Percentiles rank a stretch among this genome's conserved stretches.
Evolutionary conservation across 2,113 vertebrate genomes (phyloP).

Genomic region (Salvelinus alpinus): DNA sequence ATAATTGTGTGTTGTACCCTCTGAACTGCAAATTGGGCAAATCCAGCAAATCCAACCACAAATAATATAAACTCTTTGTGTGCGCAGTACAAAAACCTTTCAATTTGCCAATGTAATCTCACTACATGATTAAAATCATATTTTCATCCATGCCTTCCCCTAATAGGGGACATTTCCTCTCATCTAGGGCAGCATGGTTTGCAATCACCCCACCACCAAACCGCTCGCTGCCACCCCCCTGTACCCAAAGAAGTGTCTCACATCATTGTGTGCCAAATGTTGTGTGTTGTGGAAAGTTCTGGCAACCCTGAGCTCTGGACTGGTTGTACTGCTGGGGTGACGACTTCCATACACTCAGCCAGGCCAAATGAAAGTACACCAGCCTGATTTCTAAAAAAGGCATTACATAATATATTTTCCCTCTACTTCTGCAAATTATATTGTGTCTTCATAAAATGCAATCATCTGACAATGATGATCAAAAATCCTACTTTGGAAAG

Average conservation of each 20-base stretch:
- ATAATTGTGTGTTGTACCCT: neutral
- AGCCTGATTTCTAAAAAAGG: constrained; percentile 24
- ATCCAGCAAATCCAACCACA: constrained; percentile 2
- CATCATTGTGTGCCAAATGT: constrained; percentile 54
- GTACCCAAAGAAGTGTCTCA: constrained; percentile 61
- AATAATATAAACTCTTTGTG: constrained; percentile 10
- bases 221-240: constrained; percentile 40
- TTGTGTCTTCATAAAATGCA: constrained; percentile 16
- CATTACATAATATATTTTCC: constrained; percentile 4
- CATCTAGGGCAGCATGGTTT: constrained; percentile 44
- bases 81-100: constrained; percentile 21
- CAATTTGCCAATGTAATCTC: constrained; percentile 30
- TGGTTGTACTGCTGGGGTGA: no score
- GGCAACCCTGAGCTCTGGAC: neutral
- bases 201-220: constrained; percentile 44
- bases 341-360: neutral
- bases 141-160: constrained; percentile 37
- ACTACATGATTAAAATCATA: constrained; percentile 52
- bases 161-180: constrained; percentile 39
- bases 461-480: constrained; percentile 32
- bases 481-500: constrained; percentile 36
- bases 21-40: neutral
- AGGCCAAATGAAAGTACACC: constrained; percentile 7
- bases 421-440: constrained; percentile 10
- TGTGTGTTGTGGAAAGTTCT: neutral